phyloP scores from a whole-genome alignment of 2,797 vertebrate species.

The Arnoldichthys spilopterus region DNA sequence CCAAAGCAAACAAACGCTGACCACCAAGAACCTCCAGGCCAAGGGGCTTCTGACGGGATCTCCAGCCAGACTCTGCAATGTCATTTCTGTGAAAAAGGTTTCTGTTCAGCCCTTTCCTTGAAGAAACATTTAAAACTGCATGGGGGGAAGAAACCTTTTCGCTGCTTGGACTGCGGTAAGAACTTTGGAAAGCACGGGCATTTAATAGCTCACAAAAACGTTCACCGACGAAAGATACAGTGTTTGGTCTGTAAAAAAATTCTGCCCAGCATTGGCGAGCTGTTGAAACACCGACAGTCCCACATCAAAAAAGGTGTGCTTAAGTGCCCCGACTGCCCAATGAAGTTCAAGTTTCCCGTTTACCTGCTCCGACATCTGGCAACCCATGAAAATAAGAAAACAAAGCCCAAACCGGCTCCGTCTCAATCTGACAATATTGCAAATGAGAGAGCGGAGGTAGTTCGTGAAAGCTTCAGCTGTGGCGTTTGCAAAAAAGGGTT shows the following conservation, averaged over 20 bases:
- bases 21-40: constrained; percentile 24
- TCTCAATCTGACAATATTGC: neutral
- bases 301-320: constrained; percentile 74
- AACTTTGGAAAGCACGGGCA: constrained; percentile 68
- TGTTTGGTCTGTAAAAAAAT: constrained; percentile 79
- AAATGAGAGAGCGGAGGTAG: constrained; percentile 8
- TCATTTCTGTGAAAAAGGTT: constrained; percentile 73
- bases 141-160: constrained; percentile 74
- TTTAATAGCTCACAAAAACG: constrained; percentile 71
- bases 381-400: constrained; percentile 60
- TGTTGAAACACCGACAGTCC: constrained; percentile 75
- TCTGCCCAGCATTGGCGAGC: constrained; percentile 72
- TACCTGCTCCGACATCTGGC: constrained; percentile 73
- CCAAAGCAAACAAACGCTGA: constrained; percentile 19
- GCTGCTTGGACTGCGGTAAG: constrained; percentile 77
- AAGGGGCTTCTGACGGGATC: constrained; percentile 35
- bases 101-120: constrained; percentile 53
- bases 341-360: constrained; percentile 73
- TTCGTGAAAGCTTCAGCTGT: constrained; percentile 61
- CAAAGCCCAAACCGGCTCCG: constrained; percentile 38
- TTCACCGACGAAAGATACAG: constrained; percentile 77
- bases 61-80: constrained; percentile 60
- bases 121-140: constrained; percentile 71
- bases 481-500: constrained; percentile 73
- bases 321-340: constrained; percentile 77